Base-by-base conservation (phyloP, 2,797 vertebrate genomes). In the Anisognathus igniventris region DNA sequence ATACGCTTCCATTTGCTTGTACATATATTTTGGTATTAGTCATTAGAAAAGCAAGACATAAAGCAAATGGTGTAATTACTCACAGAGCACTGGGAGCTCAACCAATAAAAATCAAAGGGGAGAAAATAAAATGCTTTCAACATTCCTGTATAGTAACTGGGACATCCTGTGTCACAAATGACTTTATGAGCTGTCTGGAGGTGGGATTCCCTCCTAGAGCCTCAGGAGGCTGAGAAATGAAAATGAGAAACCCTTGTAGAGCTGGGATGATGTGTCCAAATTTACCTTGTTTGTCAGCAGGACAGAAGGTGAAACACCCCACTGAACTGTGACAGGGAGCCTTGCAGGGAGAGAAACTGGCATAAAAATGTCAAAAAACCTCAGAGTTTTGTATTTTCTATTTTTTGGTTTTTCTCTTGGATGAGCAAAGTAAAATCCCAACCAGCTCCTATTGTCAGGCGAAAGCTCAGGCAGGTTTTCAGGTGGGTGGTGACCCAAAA, bases 21-120 rank as follows among this genome's bases (percentile, higher is more conserved):
- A 93, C 95, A 88, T 67, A 97, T 83, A 96, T 86, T 95, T 96
- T 92, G 84, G 66, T 74, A 96, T 98, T 97, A 97, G 97, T 98
- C 98, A 98, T 97, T 97, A 93, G 86, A 95, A 96, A 97, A 96
- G 94, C 93, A 97, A 97, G 96, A 96, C 95, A 87, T 72, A 96
- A 96, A 95, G 97, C 96, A 96, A 97, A 97, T 97, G 96, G 95
- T 97, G 47, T 98, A 97, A 98, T 98, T 98, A 98, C 83, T 97
- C 97, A 96, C 96, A 97, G 96, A 98, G 94, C 96, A 79, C 92
- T 39, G 66, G 95, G 93, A 97, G 93, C 96, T 97, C 96, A 96
- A 97, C 95, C 97, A 97, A 96, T 98, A 98, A 98, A 98, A 98
- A 97, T 97, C 97, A 97, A 98, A 98, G 97, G 92, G 82, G 91